Percentiles rank a stretch among this genome's conserved stretches.
Conservation (phyloP, 1,140 invertebrate genomes). For the Drosophila ficusphila region DNA sequence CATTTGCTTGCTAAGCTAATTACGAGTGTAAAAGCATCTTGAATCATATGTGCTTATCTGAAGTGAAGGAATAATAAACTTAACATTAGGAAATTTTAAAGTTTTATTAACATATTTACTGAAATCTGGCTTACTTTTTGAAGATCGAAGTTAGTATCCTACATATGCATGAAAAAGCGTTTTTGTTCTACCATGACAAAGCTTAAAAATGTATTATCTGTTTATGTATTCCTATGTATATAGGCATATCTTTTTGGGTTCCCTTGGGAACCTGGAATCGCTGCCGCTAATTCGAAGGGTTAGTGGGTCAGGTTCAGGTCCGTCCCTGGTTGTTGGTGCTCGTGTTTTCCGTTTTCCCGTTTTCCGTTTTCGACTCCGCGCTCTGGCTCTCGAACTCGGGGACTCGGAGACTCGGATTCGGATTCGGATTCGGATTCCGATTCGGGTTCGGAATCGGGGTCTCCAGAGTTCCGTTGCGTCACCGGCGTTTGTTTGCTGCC, state of each 20-base stretch:
- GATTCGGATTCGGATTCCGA: constrained; percentile 9
- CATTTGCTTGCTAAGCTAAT: not conserved
- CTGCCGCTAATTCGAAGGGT: constrained; percentile 7
- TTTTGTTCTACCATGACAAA: not conserved
- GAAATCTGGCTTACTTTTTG: too few relatives aligned
- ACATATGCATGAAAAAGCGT: not conserved
- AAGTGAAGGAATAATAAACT: too few relatives aligned
- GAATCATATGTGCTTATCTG: too few relatives aligned
- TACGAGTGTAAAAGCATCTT: not conserved
- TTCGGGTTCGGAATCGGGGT: constrained; percentile 18
- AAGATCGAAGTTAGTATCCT: too few relatives aligned
- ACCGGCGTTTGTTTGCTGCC: constrained; percentile 51
- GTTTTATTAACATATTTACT: too few relatives aligned
- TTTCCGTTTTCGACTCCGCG: not conserved
- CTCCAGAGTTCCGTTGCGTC: constrained; percentile 71
- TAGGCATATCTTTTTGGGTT: not conserved
- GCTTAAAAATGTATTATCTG: not conserved
- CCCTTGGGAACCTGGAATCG: constrained; percentile 1
- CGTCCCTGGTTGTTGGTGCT: constrained; percentile 4
- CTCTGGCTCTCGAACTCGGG: constrained; percentile 3
- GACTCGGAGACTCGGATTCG: constrained; percentile 5
- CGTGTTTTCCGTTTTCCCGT: not conserved
- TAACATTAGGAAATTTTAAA: too few relatives aligned
- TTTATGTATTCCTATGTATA: not conserved
- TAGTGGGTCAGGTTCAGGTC: constrained; percentile 43